phyloP scores from a whole-genome alignment of 2,113 vertebrate genomes.

The Lucifuga dentata region DNA sequence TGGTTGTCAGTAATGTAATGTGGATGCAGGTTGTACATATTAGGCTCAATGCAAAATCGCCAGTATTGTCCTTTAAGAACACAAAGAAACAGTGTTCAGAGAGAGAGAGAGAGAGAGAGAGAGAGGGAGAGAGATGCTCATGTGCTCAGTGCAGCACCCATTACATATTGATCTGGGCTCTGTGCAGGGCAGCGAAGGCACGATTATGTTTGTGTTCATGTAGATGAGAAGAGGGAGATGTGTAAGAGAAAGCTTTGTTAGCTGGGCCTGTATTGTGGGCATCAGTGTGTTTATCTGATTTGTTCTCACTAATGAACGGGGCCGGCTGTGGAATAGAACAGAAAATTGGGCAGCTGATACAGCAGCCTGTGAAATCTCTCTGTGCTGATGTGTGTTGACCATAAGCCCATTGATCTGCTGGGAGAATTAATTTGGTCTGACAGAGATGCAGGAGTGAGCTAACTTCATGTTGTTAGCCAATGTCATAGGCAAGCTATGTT shows the following conservation, averaged over 20 bases:
- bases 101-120: constrained; percentile 37
- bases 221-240: constrained; percentile 29
- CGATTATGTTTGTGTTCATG: constrained; percentile 52
- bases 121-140: constrained; percentile 41
- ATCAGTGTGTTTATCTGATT: constrained; percentile 45
- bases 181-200: constrained; percentile 39
- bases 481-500: constrained; percentile 66
- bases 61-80: constrained; percentile 47
- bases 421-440: constrained; percentile 70
- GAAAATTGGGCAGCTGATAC: constrained; percentile 48
- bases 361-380: constrained; percentile 53
- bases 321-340: constrained; percentile 15
- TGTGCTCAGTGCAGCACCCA: constrained; percentile 53
- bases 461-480: constrained; percentile 61
- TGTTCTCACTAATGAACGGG: constrained; percentile 41
- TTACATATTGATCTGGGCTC: constrained; percentile 68
- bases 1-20: too few relatives aligned
- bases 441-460: constrained; percentile 65
- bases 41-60: too few relatives aligned
- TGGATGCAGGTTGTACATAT: too few relatives aligned
- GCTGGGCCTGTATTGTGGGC: constrained; percentile 10
- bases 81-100: constrained; percentile 72
- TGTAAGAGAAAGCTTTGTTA: constrained; percentile 10
- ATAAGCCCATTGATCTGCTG: constrained; percentile 72
- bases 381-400: constrained; percentile 54